Conservation (phyloP, 2,888 invertebrate genomes). For the Zonitis immaculata region DNA sequence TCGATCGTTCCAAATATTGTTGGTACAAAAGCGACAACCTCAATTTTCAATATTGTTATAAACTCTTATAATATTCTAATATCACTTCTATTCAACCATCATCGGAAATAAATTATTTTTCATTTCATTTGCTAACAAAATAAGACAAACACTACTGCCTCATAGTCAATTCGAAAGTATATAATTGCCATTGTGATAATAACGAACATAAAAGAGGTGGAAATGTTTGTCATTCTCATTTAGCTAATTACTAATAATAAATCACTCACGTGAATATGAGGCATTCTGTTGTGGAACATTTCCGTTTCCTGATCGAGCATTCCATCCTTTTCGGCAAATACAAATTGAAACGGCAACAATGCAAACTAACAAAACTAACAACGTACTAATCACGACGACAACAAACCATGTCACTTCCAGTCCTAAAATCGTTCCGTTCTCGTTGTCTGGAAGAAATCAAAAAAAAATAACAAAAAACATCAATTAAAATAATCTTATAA, state of each 20-base stretch:
- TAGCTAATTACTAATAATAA: slow-evolving; percentile 8
- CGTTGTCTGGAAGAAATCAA: slow-evolving; percentile 51
- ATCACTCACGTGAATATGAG: slow-evolving; percentile 49
- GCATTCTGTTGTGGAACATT: slow-evolving; percentile 51
- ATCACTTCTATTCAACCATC: neutral
- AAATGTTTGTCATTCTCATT: neutral
- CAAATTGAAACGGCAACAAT: slow-evolving; percentile 69
- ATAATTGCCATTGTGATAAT: neutral
- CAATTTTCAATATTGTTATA: neutral
- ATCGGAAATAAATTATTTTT: neutral
- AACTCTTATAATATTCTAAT: neutral
- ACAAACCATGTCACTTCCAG: slow-evolving; percentile 74
- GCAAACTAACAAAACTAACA: slow-evolving; percentile 64
- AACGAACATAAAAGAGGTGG: neutral
- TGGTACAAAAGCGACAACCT: neutral
- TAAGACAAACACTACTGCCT: no score
- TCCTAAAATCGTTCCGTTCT: slow-evolving; percentile 62
- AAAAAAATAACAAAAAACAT: neutral
- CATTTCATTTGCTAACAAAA: no score
- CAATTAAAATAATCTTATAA: no score
- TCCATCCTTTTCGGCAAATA: slow-evolving; percentile 65
- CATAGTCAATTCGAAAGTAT: neutral
- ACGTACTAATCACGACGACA: slow-evolving; percentile 63
- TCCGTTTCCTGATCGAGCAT: slow-evolving; percentile 46
- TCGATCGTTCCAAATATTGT: neutral